phyloP scores from a whole-genome alignment of 1,140 invertebrate genomes.

The Eriosoma lanigerum region DNA sequence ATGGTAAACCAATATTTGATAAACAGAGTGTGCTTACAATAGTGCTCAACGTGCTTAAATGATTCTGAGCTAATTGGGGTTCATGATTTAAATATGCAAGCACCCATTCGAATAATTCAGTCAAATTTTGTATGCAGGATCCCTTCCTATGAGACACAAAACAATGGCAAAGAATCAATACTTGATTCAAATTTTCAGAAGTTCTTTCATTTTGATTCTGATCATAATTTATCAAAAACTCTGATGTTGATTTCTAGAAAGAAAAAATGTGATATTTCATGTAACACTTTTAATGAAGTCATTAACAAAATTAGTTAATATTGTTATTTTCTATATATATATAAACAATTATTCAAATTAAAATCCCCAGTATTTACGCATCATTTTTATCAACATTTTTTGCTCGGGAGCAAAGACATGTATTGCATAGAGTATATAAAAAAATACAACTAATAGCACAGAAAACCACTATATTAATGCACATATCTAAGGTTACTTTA shows the following conservation, averaged over 20 bases:
- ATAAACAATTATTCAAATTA: too few species aligned
- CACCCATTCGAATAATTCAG: constrained; percentile 35
- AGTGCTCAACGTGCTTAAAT: constrained; percentile 25
- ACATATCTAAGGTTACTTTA: too few species aligned
- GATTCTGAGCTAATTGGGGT: constrained; percentile 16
- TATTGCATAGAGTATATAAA: too few species aligned
- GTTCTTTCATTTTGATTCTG: constrained; percentile 29
- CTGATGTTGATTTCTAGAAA: constrained; percentile 17
- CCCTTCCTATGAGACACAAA: constrained; percentile 30
- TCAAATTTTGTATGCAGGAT: constrained; percentile 22
- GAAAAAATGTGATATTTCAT: background rate
- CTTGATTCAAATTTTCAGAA: constrained; percentile 39
- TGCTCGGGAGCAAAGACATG: too few species aligned
- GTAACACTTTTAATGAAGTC: too few species aligned
- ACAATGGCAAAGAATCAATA: constrained; percentile 23
- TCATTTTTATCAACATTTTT: too few species aligned
- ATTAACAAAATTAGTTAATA: too few species aligned
- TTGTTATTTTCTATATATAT: too few species aligned
- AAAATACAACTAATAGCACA: too few species aligned
- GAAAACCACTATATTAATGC: too few species aligned
- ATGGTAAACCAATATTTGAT: constrained; percentile 25
- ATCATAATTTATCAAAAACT: constrained; percentile 22
- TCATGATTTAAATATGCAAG: constrained; percentile 1
- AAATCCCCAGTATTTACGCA: too few species aligned
- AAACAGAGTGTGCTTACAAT: constrained; percentile 44